Evolutionary conservation across 2,888 invertebrate species (phyloP), one percentile per base, ranked within the genome.

Genomic region (Synergus laeviventris): DNA sequence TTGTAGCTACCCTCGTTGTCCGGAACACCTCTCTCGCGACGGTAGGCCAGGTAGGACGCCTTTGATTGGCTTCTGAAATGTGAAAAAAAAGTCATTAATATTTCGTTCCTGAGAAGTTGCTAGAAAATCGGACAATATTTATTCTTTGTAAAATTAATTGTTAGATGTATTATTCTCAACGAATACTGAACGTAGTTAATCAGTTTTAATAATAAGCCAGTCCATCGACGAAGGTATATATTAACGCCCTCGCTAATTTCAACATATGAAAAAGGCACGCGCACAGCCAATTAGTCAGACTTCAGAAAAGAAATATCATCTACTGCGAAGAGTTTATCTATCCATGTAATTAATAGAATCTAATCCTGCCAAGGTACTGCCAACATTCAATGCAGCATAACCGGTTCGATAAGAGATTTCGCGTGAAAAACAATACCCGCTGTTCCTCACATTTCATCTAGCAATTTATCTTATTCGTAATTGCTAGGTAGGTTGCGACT

Each of bases 1-100:
- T 95, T 95, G 91, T 95, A 95, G 87, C 94, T 95, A 81, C 95
- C 95, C 89, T 95, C 95, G 79, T 94, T 93, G 89, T 95, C 95
- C 77, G 93, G 91, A 9, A 94, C 93, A 82, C 95, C 95, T 80
- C 94, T 92, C 87, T 95, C 95, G 76, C 95, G 93, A 59, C 95
- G 92, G 81, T 94, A 93, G n/a, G 95, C 94, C 91, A 95, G 91
- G 89, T 95, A 95, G 77, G 95, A 95, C 82, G 95, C 95, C 91
- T 95, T 95, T 74, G 95, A 95, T 88, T 95, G 95, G 88, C 94
- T 95, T 92, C 95, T 95, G 92, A 21, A 93, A 62, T 42, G 38
- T 11, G 2, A 92, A 82, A 87, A 86, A 31, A 45, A 9, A 9
- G 0, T 16, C 4, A 16, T 66, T 21, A 66, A 42, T 16, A 45